Evolutionary conservation across 2,797 vertebrate genomes (phyloP), one percentile per base, ranked within the genome.

Genomic region (Enteromius mattozi): DNA sequence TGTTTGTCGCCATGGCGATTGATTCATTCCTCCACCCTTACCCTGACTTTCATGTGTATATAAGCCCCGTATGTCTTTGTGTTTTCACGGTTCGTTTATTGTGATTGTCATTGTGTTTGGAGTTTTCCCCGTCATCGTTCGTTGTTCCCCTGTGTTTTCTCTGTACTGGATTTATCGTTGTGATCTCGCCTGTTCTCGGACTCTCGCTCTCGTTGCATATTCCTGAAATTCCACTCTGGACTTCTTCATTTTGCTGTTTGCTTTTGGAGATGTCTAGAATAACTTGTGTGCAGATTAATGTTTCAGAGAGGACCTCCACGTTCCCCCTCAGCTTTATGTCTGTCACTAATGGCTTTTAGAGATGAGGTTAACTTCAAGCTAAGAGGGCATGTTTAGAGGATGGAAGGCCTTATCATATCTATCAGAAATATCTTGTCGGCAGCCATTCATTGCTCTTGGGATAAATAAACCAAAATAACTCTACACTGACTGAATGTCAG

Each of bases 401-500:
- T 93, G 94, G 92, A 92, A 94, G 91, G 87, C 91, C 95, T 97
- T 97, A 98, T 98, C 96, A 92, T 78, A 90, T 90, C 88, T 94
- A 96, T 96, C 96, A 93, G 92, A 96, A 96, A 95, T 95, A 95
- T 93, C 95, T 95, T 96, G 95, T 96, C 95, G 93, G 95, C 93
- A 95, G 95, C 95, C 96, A 96, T 96, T 97, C 95, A 96, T 95
- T 94, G 94, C 89, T 90, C 91, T 92, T 82, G 86, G 90, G 92
- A 91, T 92, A 95, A 94, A 95, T 93, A 95, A 94, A 94, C 93
- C 92, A 93, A 93, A 90, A 90, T 85, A 80, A 89, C 81, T 90
- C 88, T 87, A 90, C 87, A 93, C 92, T 92, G 92, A 91, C 91
- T 90, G 92, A 91, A 92, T 90, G 88, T 92, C 91, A 90, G 92